Conservation (phyloP, 2,888 invertebrate species). For the Hirtodrosophila alboralis region DNA sequence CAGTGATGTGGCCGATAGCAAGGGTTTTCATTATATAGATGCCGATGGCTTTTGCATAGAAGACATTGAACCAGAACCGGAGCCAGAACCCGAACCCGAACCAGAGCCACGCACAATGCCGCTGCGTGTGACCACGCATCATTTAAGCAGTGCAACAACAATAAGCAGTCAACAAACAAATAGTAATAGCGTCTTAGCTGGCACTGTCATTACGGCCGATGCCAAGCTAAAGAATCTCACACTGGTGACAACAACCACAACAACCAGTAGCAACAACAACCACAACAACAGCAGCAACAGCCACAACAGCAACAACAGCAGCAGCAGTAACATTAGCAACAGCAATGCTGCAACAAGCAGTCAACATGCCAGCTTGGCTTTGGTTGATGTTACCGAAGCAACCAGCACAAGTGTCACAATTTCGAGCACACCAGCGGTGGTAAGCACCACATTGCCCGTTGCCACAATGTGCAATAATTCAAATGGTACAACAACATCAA, state of each 20-base stretch:
- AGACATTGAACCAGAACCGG: constrained; percentile 54
- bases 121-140: constrained; percentile 37
- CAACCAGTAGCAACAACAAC: constrained; percentile 16
- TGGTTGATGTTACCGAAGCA: constrained; percentile 67
- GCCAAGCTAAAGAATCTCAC: constrained; percentile 77
- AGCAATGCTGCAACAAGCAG: constrained; percentile 26
- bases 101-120: constrained; percentile 31
- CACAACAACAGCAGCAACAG: neutral
- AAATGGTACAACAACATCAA: constrained; percentile 13
- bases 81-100: constrained; percentile 42
- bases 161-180: too few relatives aligned
- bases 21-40: constrained; percentile 77
- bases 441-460: constrained; percentile 47
- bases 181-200: constrained; percentile 56
- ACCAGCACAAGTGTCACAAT: constrained; percentile 68
- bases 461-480: constrained; percentile 50
- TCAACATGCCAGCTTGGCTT: constrained; percentile 38
- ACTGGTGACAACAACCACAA: constrained; percentile 61
- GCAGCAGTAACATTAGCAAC: constrained; percentile 9
- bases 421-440: constrained; percentile 64
- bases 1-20: constrained; percentile 73
- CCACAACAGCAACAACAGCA: constrained; percentile 4
- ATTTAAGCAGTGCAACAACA: constrained; percentile 10
- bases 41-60: constrained; percentile 79
- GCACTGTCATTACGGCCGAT: constrained; percentile 39